Base-by-base conservation (phyloP, 53 echinoderm and acorn worm genomes). In the Echinometra lucunter region DNA sequence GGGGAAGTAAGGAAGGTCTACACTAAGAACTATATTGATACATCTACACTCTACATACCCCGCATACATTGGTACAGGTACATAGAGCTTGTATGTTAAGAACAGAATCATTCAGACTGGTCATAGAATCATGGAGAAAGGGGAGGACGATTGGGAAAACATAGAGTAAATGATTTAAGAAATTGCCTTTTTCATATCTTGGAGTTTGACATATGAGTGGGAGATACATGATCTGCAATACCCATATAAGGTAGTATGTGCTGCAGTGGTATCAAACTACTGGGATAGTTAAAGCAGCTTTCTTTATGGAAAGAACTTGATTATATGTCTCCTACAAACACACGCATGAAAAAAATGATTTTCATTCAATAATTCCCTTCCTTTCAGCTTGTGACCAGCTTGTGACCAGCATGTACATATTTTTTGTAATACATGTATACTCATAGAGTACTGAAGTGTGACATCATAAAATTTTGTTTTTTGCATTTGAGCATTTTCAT, bases 41-140 rank as follows among this genome's bases (percentile, higher is more conserved):
- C 85, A 85, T 49, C 47, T 85, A 85, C 49, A 85, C 85, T 49
- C 49, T 85, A 85, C 15, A n/a, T n/a, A n/a, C n/a, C n/a, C n/a
- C n/a, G n/a, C n/a, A n/a, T n/a, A n/a, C n/a, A n/a, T n/a, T n/a
- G n/a, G n/a, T 30, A 49, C 78, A 78, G 38, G 78, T 78, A 42
- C 12, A 81, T 49, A 49, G 15, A 49, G 85, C 49, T 25, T 49
- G 49, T 85, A 49, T 85, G 49, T n/a, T 13, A 49, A 11, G 49
- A 47, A 42, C 13, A 42, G 4, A 17, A 6, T 40, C 40, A 35
- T 78, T 4, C 17, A 78, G 42, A 38, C 42, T 78, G 40, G 78
- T 35, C 35, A 78, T 78, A 6, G 2, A 23, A 21, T 42, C 7
- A 78, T 18, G 19, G 42, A 42, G 38, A 78, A 40, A 17, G 78